Conservation (phyloP, 1,140 invertebrate species). For the Danaus plexippus region DNA sequence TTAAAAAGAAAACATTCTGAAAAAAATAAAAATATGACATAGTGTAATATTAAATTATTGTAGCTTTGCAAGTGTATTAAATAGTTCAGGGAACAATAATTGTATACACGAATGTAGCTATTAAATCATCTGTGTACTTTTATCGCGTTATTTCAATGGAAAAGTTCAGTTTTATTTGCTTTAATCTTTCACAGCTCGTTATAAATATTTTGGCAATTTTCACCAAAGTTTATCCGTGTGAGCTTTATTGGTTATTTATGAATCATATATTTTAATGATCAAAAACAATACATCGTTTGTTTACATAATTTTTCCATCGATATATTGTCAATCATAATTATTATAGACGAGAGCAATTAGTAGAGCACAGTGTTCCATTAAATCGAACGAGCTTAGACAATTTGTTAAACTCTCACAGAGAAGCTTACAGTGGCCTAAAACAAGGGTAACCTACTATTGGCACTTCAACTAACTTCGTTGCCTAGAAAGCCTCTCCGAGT, state of each 20-base stretch:
- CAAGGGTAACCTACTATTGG: constrained; percentile 42
- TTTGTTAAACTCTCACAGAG: background rate
- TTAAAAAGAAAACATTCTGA: too few species aligned
- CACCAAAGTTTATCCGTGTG: background rate
- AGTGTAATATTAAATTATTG: background rate
- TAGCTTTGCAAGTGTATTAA: too few species aligned
- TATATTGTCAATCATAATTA: too few species aligned
- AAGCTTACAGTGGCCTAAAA: constrained; percentile 20
- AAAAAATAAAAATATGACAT: background rate
- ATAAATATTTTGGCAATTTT: constrained; percentile 13
- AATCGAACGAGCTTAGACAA: too few species aligned
- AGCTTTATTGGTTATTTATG: too few species aligned
- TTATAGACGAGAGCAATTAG: too few species aligned
- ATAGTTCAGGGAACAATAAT: too few species aligned
- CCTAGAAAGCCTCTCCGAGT: constrained; percentile 27
- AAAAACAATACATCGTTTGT: too few species aligned
- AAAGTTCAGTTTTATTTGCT: constrained; percentile 18
- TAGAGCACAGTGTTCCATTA: too few species aligned
- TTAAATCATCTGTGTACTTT: constrained; percentile 16
- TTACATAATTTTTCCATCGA: too few species aligned
- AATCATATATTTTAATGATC: too few species aligned
- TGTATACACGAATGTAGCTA: constrained; percentile 9
- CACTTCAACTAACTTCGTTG: constrained; percentile 53
- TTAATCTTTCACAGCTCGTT: constrained; percentile 8
- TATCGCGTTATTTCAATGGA: constrained; percentile 18